Conservation (phyloP, 1,140 invertebrate genomes). For the Heliconius congener region DNA sequence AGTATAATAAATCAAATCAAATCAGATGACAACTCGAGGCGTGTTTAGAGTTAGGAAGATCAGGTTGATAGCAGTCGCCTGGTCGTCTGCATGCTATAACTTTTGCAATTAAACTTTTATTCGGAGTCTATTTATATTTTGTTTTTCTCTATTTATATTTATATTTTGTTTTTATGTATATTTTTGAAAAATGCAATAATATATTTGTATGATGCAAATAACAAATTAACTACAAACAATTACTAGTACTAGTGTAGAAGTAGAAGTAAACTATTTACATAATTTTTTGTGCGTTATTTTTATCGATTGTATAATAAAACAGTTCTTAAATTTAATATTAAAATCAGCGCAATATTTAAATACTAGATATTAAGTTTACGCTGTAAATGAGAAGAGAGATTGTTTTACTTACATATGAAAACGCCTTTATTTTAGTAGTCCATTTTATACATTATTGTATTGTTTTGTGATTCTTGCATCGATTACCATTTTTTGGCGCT, state of each 20-base stretch:
- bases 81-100: slow-evolving; percentile 65
- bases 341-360: not conserved
- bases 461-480: not conserved
- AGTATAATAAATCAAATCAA: slow-evolving; percentile 37
- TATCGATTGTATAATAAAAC: not conserved
- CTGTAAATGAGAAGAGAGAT: not conserved
- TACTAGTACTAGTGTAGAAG: too few species aligned
- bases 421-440: too few species aligned
- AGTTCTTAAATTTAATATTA: too few species aligned
- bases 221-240: too few species aligned
- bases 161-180: not conserved
- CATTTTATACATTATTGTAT: too few species aligned
- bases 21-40: slow-evolving; percentile 35
- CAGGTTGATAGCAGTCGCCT: slow-evolving; percentile 45
- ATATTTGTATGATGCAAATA: not conserved
- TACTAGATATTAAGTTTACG: not conserved
- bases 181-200: not conserved
- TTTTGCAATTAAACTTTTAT: slow-evolving; percentile 78
- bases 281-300: not conserved
- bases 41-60: slow-evolving; percentile 44
- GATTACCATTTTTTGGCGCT: slow-evolving; percentile 12
- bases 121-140: slow-evolving; percentile 39
- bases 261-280: too few species aligned
- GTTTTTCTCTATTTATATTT: not conserved
- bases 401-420: too few species aligned